A percentile compares a stretch with the other conserved stretches of the same genome.
These are phyloP conservation scores for Drosophila sp. DNA, from an alignment of 1,140 invertebrate genomes.

Conservation along the genomic window DNA sequence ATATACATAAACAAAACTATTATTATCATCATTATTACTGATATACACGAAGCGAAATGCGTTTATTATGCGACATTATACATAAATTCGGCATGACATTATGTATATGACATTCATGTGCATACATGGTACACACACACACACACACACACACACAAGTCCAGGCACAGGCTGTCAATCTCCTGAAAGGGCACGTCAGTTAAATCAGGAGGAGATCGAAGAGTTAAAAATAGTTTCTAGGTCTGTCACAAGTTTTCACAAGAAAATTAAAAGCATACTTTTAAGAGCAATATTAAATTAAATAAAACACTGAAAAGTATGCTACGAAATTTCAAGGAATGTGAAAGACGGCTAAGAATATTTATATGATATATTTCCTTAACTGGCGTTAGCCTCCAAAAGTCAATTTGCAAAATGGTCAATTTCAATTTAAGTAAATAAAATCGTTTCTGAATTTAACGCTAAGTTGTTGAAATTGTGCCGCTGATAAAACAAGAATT, in stretches of 20 bases:
- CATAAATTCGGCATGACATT: slow-evolving; percentile 61
- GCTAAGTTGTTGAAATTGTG: slow-evolving; percentile 73
- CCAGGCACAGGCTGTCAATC: slow-evolving; percentile 59
- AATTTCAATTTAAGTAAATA: slow-evolving; percentile 53
- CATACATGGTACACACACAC: slow-evolving; percentile 39
- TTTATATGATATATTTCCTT: neutral
- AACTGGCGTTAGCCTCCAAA: slow-evolving; percentile 28
- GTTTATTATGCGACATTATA: slow-evolving; percentile 70
- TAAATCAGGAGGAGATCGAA: slow-evolving; percentile 18
- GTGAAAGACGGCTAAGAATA: neutral
- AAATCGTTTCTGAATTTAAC: slow-evolving; percentile 66
- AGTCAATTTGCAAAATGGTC: slow-evolving; percentile 76
- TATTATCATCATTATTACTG: slow-evolving; percentile 59
- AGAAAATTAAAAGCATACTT: slow-evolving; percentile 5
- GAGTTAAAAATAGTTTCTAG: slow-evolving; percentile 8
- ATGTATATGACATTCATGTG: slow-evolving; percentile 80
- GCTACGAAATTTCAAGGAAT: neutral
- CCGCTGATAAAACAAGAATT: slow-evolving; percentile 55
- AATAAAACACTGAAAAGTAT: neutral
- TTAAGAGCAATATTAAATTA: neutral
- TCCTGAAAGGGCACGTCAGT: slow-evolving; percentile 33
- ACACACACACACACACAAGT: slow-evolving; percentile 43
- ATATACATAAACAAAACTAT: slow-evolving; percentile 65
- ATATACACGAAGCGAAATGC: slow-evolving; percentile 60
- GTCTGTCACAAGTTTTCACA: neutral